Conservation (phyloP, 2,888 invertebrate genomes). For the Papilio demoleus region DNA sequence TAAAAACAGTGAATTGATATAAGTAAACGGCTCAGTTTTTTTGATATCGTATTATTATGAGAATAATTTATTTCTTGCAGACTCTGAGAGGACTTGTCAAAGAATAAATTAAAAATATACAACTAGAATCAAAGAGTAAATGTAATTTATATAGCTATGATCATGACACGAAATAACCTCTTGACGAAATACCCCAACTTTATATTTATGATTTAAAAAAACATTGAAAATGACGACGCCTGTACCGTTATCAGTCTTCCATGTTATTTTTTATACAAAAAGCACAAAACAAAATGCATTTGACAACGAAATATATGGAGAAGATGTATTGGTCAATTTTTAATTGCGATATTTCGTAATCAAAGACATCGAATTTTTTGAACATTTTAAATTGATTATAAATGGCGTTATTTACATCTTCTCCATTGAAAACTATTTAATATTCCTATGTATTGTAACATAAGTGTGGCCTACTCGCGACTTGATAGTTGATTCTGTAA, state of each 20-base stretch:
- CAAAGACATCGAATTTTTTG: background rate
- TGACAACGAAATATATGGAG: constrained; percentile 36
- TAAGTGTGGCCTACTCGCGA: constrained; percentile 40
- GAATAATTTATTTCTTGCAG: background rate
- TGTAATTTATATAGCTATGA: background rate
- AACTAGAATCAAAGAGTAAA: constrained; percentile 4
- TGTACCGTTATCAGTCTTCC: constrained; percentile 45
- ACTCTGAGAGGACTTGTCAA: background rate
- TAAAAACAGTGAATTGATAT: constrained; percentile 30
- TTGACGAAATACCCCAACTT: background rate
- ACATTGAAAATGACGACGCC: constrained; percentile 23
- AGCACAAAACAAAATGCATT: constrained; percentile 41
- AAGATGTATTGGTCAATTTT: background rate
- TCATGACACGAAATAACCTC: constrained; percentile 14
- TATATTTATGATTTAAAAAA: background rate
- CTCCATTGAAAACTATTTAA: constrained; percentile 39
- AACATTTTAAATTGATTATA: background rate
- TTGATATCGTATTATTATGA: constrained; percentile 20
- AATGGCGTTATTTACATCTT: background rate
- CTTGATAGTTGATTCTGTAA: constrained; percentile 37
- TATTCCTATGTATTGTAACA: constrained; percentile 31
- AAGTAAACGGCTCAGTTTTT: constrained; percentile 25
- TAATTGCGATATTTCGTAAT: background rate
- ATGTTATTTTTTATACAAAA: constrained; percentile 41
- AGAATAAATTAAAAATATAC: background rate